Evolutionary conservation across 1,140 invertebrate species (phyloP).

Genomic region (Drosophila lowei): DNA sequence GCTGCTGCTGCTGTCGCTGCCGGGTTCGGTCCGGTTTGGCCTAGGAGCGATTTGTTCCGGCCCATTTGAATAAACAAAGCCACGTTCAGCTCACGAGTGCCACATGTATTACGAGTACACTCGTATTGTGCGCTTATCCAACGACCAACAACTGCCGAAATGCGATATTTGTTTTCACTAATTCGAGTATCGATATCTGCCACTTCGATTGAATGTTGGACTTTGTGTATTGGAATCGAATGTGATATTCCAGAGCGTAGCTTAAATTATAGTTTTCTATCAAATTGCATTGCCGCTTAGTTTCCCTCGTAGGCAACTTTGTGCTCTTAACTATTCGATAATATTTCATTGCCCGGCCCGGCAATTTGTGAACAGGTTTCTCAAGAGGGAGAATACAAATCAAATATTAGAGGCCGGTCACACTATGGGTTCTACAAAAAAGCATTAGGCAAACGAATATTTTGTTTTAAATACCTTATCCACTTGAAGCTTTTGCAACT

Average conservation of each 20-base stretch:
- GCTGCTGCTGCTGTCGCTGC: not conserved
- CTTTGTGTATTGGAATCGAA: slow-evolving; percentile 8
- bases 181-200: slow-evolving; percentile 40
- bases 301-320: slow-evolving; percentile 15
- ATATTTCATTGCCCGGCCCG: slow-evolving; percentile 41
- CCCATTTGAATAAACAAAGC: slow-evolving; percentile 25
- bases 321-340: slow-evolving; percentile 24
- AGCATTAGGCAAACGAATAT: no score
- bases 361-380: slow-evolving; percentile 46
- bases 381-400: slow-evolving; percentile 8
- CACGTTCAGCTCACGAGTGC: slow-evolving; percentile 4
- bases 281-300: not conserved
- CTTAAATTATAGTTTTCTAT: slow-evolving; percentile 19
- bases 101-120: no score
- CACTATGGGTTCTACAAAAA: no score
- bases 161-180: slow-evolving; percentile 39
- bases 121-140: slow-evolving; percentile 33
- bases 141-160: slow-evolving; percentile 14
- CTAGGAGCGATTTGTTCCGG: slow-evolving; percentile 24
- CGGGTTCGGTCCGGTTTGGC: slow-evolving; percentile 32
- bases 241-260: slow-evolving; percentile 14
- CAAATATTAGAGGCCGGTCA: not conserved
- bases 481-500: no score
- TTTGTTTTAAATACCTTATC: no score
- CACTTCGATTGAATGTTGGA: slow-evolving; percentile 12